A percentile compares a stretch with the other conserved stretches of the same genome.
Evolutionary conservation across 2,113 vertebrate genomes (phyloP).

Genomic region (Burhinus bistriatus): DNA sequence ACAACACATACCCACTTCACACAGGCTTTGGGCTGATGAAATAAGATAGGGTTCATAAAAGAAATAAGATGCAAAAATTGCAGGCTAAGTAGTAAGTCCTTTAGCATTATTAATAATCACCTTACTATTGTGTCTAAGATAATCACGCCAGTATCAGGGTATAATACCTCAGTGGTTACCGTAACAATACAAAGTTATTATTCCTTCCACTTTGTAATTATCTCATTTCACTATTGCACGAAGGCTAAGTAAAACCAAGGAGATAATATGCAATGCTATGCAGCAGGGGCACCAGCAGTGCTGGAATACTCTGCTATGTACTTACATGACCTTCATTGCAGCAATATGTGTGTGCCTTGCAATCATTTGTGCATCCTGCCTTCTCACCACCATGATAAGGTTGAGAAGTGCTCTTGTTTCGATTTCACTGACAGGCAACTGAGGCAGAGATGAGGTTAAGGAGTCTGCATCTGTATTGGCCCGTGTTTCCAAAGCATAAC

Average conservation of each 20-base stretch:
- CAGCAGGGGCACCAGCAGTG: not conserved
- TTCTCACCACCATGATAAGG: not conserved
- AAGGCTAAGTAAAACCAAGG: constrained; percentile 19
- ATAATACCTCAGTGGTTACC: constrained; percentile 54
- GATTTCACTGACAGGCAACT: not conserved
- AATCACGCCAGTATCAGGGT: not conserved
- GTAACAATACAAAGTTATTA: constrained; percentile 53
- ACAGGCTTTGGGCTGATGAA: not conserved
- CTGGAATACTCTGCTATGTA: not conserved
- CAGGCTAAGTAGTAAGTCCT: constrained; percentile 37
- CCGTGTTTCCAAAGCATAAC: not conserved
- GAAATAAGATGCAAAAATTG: not conserved
- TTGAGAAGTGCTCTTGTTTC: not conserved
- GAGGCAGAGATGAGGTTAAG: not conserved
- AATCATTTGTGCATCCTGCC: not conserved
- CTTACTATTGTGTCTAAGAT: constrained; percentile 40
- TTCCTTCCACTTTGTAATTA: constrained; percentile 60
- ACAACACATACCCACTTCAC: not conserved
- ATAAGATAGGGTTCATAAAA: constrained; percentile 4
- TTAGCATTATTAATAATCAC: constrained; percentile 55
- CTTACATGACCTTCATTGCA: not conserved
- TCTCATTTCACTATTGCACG: constrained; percentile 41
- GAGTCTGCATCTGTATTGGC: not conserved
- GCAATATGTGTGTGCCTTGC: not conserved
- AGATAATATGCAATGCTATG: not conserved